phyloP scores from a whole-genome alignment of 2,113 vertebrate species.

The Acrocephalus arundinaceus region DNA sequence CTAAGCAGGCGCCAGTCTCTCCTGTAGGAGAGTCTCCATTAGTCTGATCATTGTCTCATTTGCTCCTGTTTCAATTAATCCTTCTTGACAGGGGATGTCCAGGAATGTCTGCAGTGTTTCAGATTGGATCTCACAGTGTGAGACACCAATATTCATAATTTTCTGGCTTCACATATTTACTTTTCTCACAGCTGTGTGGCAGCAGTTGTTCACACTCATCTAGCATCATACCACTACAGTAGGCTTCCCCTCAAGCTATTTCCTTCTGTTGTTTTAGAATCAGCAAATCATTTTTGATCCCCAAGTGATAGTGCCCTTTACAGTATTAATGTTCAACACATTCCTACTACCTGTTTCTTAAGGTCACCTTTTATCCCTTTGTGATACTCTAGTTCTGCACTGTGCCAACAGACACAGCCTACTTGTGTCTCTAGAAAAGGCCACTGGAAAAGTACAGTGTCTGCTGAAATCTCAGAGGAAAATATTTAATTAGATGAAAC shows the following conservation, averaged over 20 bases:
- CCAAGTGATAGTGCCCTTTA: neutral
- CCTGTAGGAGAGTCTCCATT: neutral
- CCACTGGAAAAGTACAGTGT: neutral
- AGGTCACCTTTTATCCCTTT: neutral
- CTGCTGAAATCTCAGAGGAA: neutral
- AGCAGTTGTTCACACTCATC: neutral
- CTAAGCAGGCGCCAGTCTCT: neutral
- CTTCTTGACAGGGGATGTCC: neutral
- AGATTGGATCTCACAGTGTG: neutral
- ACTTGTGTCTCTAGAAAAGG: neutral
- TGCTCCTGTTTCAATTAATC: neutral
- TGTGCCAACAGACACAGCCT: neutral
- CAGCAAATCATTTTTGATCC: neutral
- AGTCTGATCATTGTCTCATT: neutral
- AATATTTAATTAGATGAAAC: slow-evolving; percentile 5
- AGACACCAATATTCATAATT: neutral
- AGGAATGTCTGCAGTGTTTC: neutral
- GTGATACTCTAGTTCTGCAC: neutral
- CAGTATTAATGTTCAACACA: neutral
- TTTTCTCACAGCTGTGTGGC: neutral
- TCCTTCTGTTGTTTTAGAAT: neutral
- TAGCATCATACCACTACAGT: neutral
- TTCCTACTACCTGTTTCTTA: neutral
- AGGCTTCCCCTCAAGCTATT: neutral
- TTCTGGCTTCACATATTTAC: neutral